Evolutionary conservation across 1,140 invertebrate genomes (phyloP), one percentile per base, ranked within the genome.

Genomic region (Lasioglossum albipes): DNA sequence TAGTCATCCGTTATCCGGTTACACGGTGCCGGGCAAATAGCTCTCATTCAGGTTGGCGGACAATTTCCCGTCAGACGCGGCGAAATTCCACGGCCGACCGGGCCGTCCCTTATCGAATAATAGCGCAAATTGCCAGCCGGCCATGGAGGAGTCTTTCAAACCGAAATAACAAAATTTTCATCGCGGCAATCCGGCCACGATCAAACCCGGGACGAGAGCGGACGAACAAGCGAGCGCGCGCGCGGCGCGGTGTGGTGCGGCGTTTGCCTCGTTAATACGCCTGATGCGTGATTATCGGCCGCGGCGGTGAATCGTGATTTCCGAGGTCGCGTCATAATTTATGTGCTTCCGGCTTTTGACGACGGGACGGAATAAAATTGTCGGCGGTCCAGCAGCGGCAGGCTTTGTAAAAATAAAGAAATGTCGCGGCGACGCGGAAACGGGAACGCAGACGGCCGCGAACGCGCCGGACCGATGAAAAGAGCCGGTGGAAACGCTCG

Each of bases 311-410:
- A 73, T 86, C 84, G 80, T 64, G 72, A 85, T 86, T 86, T 82
- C 16, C 71, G 61, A 61, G 64, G 52, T 71, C 76, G 64, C 68
- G 57, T 81, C 70, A 80, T 85, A 88, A 88, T 87, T 84, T 83
- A 88, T 85, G 81, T 82, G 74, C 57, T 77, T 82, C 81, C 82
- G 75, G 85, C 66, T 76, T 79, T 71, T 64, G 61, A 68, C 67
- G 87, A 72, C 52, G 76, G 76, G 76, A 77, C 79, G 69, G 82
- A 85, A 83, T 59, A 75, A 71, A 61, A 76, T 20, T 73, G 62
- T 27, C 27, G 42, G 52, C 31, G 75, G 68, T 31, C 45, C 5
- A 6, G 6, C 62, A 70, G 20, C 57, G 27, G 75, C 18, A 49
- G n/a, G 75, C n/a, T 77, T 69, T 27, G 22, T 59, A 75, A 84